Base-by-base conservation (phyloP, 2,797 vertebrate species). In the Coracias cyanogaster region DNA sequence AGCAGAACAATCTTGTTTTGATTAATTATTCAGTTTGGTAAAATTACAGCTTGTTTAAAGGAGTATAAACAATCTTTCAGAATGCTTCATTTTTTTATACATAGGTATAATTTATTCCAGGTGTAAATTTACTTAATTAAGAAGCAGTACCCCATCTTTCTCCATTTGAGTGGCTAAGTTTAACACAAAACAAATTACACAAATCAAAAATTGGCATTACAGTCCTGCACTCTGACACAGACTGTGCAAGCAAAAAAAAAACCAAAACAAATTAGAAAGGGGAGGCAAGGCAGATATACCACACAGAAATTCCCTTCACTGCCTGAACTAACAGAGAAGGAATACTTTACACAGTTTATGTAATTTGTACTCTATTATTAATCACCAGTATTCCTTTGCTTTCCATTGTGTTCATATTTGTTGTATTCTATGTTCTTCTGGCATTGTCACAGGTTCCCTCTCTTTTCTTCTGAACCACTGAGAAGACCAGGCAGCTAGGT, bases 11-110 rank as follows among this genome's bases (percentile, higher is more conserved):
- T 78, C 76, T 83, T 93, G 57, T 74, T 92, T 83, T 95, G 86
- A 93, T 87, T 92, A 94, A 95, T 94, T 91, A 95, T 90, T 96
- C 85, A 55, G 79, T 71, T 89, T 89, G 82, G 84, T 92, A 92
- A 92, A 94, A 93, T 92, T 87, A 89, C 21, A 95, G 76, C 49
- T 77, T 91, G 61, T 62, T 94, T 87, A 83, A 91, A 96, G 58
- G 35, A 94, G 72, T 65, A 89, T 72, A 92, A 94, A 76, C 49
- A 87, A 94, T 85, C 82, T 78, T 92, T 96, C 91, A 88, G 82
- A 93, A 96, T 69, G 73, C 65, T 93, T 92, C 84, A 94, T 49
- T 92, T 82, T 82, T 87, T 95, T 81, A 55, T 76, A 61, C 28
- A 46, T 46, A 87, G 89, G 48, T 87, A 74, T 87, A 93, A 94